These are phyloP conservation scores for Pachypeltis micranthus DNA, from an alignment of 1,140 invertebrate genomes.

Conservation along the genomic window DNA sequence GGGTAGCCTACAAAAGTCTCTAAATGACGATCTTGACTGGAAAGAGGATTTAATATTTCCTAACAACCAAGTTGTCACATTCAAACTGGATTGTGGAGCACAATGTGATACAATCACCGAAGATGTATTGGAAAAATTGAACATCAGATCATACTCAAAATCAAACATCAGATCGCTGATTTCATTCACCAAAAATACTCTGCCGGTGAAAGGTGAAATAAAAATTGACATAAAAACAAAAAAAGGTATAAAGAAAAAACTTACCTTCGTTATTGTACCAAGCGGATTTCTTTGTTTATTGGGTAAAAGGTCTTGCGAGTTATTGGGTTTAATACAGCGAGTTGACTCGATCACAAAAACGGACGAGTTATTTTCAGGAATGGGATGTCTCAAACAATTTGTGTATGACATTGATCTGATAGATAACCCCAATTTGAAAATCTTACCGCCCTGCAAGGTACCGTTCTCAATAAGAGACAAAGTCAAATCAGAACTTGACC, in stretches of 20 bases:
- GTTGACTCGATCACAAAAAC: neutral
- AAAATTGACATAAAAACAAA: neutral
- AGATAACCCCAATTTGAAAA: slow-evolving; percentile 10
- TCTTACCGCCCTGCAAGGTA: slow-evolving; percentile 9
- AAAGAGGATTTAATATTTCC: neutral
- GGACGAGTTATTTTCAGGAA: neutral
- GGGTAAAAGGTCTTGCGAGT: neutral
- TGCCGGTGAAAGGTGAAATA: neutral
- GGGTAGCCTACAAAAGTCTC: neutral
- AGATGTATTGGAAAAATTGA: neutral
- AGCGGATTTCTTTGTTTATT: neutral
- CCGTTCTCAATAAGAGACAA: slow-evolving; percentile 12
- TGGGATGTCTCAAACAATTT: slow-evolving; percentile 16
- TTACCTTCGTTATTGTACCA: neutral
- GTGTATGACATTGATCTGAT: slow-evolving; percentile 15
- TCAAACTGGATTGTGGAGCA: neutral
- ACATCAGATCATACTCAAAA: neutral
- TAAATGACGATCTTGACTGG: neutral
- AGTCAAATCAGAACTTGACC: slow-evolving; percentile 16
- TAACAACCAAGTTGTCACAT: neutral
- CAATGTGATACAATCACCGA: neutral
- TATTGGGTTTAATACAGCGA: neutral
- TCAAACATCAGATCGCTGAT: neutral
- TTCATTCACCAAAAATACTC: neutral
- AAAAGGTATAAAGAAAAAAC: neutral